phyloP scores from a whole-genome alignment of 2,888 invertebrate genomes.

The Villa cingulata region DNA sequence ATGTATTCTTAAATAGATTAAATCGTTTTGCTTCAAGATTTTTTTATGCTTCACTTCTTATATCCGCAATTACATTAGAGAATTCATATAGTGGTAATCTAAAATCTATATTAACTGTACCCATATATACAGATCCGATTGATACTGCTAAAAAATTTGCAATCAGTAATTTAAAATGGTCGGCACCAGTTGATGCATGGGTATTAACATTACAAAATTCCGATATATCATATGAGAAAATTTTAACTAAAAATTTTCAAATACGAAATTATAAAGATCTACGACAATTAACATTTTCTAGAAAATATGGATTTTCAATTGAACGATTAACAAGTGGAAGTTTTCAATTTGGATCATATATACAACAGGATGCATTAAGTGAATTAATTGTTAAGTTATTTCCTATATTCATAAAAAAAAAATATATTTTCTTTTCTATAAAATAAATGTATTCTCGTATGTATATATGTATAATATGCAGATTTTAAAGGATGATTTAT shows the following conservation, averaged over 20 bases:
- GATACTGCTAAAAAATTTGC: constrained; percentile 29
- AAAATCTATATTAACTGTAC: constrained; percentile 29
- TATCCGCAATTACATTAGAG: constrained; percentile 30
- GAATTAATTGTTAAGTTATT: constrained; percentile 22
- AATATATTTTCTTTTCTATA: neutral
- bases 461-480: constrained; percentile 8
- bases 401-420: neutral
- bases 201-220: constrained; percentile 24
- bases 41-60: constrained; percentile 24
- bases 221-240: constrained; percentile 24
- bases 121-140: constrained; percentile 25
- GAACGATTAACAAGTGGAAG: constrained; percentile 27
- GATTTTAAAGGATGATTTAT: constrained; percentile 28
- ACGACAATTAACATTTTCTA: constrained; percentile 24
- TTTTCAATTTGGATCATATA: constrained; percentile 25
- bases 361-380: constrained; percentile 22
- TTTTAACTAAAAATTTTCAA: constrained; percentile 23
- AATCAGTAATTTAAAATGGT: constrained; percentile 26
- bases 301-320: constrained; percentile 27
- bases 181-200: constrained; percentile 30
- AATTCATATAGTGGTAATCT: constrained; percentile 32
- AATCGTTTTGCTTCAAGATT: constrained; percentile 23
- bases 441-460: no score
- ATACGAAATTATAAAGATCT: constrained; percentile 23
- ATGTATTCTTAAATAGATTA: constrained; percentile 16